Evolutionary conservation across 2,888 invertebrate genomes (phyloP).

Genomic region (Phyllotreta cruciferae): DNA sequence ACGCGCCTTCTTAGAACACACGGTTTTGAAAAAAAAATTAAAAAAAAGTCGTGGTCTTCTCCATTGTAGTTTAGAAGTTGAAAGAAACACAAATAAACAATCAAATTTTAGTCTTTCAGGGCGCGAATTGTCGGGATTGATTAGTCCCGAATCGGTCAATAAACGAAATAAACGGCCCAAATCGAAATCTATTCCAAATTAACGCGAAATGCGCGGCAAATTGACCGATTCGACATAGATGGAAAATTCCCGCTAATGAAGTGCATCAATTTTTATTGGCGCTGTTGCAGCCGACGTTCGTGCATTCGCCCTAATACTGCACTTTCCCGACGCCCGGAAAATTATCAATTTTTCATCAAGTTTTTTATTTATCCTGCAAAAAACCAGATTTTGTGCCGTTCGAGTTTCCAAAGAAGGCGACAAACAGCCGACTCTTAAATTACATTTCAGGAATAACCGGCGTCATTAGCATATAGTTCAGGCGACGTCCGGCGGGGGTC

Average conservation of each 20-base stretch:
- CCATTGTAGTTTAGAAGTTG: too few species aligned
- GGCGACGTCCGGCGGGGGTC: background rate
- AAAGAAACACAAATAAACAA: too few species aligned
- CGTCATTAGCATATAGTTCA: constrained; percentile 9
- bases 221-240: constrained; percentile 6
- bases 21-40: too few species aligned
- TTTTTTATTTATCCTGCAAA: too few species aligned
- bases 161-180: constrained; percentile 6
- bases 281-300: background rate
- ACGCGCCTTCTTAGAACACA: too few species aligned
- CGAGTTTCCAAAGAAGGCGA: background rate
- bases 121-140: background rate
- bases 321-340: background rate
- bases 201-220: constrained; percentile 5
- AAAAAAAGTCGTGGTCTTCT: too few species aligned
- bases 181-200: constrained; percentile 14
- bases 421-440: background rate
- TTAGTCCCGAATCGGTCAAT: constrained; percentile 2
- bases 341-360: background rate
- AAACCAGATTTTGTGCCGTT: too few species aligned
- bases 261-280: constrained; percentile 9
- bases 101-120: background rate
- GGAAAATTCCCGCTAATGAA: constrained; percentile 10
- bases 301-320: background rate
- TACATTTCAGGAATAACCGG: background rate